Conservation (phyloP, 64 coral and sea anemone genomes). For the Porites lutea region DNA sequence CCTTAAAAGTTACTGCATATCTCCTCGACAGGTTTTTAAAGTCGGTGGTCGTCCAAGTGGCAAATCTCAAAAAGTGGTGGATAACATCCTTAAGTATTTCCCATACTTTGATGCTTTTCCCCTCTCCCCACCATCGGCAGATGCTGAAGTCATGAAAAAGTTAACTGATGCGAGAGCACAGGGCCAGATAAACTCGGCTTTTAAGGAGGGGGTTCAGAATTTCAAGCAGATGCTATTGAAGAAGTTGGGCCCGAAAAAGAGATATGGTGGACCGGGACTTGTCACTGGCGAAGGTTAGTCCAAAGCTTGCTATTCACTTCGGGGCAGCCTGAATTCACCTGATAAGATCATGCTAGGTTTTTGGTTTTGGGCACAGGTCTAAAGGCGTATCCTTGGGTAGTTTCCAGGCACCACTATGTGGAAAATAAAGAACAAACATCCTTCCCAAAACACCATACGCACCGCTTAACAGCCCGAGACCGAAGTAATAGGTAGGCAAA, state of each 20-base stretch:
- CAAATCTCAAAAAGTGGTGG: conserved; percentile 44
- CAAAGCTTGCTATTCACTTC: not conserved
- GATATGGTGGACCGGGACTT: conserved; percentile 23
- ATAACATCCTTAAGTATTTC: conserved; percentile 49
- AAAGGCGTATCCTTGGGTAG: too few species aligned
- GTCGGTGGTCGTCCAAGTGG: not conserved
- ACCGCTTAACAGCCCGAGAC: too few species aligned
- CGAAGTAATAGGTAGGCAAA: too few species aligned
- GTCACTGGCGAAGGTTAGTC: conserved; percentile 47
- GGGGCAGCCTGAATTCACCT: too few species aligned
- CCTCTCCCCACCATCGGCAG: conserved; percentile 26
- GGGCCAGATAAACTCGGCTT: not conserved
- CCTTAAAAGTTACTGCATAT: too few species aligned
- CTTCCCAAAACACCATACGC: too few species aligned
- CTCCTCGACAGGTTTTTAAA: conserved; percentile 8
- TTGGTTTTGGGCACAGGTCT: not conserved
- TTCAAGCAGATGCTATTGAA: conserved; percentile 16
- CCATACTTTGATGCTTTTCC: conserved; percentile 53
- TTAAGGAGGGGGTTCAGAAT: conserved; percentile 23
- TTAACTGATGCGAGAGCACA: conserved; percentile 24
- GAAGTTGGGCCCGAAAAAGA: conserved; percentile 17
- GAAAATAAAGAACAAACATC: too few species aligned
- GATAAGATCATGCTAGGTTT: not conserved
- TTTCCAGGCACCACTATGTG: too few species aligned
- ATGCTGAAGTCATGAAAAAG: conserved; percentile 29